Evolutionary conservation across 2,113 vertebrate species (phyloP).

Genomic region (Oreochromis niloticus): DNA sequence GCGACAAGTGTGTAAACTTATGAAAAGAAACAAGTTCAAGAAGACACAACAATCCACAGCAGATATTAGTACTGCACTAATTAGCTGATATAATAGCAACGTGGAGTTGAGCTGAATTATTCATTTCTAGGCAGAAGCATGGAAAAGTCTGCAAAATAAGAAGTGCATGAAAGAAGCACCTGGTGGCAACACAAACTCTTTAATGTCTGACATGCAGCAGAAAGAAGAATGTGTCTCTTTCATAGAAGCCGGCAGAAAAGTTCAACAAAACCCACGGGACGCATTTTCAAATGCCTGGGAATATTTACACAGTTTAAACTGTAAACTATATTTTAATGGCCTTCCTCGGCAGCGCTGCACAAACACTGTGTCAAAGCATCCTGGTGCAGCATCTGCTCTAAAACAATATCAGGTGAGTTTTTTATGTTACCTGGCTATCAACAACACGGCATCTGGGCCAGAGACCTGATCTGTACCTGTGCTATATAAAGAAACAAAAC

Average conservation of each 20-base stretch:
- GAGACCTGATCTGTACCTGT: neutral
- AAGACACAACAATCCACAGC: neutral
- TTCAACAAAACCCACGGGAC: constrained; percentile 50
- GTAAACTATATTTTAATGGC: constrained; percentile 51
- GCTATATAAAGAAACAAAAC: neutral
- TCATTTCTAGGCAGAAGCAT: neutral
- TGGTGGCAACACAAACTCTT: constrained; percentile 16
- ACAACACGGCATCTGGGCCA: neutral
- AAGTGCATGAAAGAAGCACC: neutral
- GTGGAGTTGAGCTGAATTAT: constrained; percentile 16
- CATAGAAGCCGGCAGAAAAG: constrained; percentile 32
- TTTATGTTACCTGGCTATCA: neutral
- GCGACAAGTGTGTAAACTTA: neutral
- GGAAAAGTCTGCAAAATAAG: neutral
- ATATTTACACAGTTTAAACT: constrained; percentile 60
- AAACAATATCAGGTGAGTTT: neutral
- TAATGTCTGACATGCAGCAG: constrained; percentile 29
- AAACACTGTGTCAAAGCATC: neutral
- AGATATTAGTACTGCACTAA: constrained; percentile 1
- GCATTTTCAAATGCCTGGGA: constrained; percentile 49
- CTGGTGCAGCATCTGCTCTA: neutral
- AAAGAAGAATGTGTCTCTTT: constrained; percentile 40
- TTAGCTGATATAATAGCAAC: constrained; percentile 22
- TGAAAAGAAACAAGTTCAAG: neutral
- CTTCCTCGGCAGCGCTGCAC: neutral